Conservation (phyloP, 2,797 vertebrate genomes). For the Danio choprae region DNA sequence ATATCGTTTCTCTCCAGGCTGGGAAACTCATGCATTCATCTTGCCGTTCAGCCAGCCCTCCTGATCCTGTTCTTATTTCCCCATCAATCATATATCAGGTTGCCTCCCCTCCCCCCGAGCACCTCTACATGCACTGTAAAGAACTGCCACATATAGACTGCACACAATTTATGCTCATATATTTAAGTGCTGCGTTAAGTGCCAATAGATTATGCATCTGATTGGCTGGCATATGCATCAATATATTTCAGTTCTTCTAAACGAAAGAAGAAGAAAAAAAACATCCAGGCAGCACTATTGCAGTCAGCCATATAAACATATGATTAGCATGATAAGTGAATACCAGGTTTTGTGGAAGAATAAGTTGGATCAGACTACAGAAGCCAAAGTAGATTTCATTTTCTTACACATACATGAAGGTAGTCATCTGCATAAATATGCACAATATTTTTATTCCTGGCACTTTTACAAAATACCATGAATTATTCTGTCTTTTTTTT, state of each 20-base stretch:
- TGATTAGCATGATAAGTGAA: neutral
- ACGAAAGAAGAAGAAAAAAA: neutral
- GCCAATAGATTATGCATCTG: neutral
- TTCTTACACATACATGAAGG: neutral
- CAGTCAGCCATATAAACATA: neutral
- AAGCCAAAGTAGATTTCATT: neutral
- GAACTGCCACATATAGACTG: slow-evolving; percentile 52
- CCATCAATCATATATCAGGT: slow-evolving; percentile 54
- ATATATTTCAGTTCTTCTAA: neutral
- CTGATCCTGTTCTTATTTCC: slow-evolving; percentile 54
- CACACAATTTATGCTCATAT: slow-evolving; percentile 45
- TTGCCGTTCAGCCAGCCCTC: slow-evolving; percentile 47
- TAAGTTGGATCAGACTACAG: neutral
- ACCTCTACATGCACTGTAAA: slow-evolving; percentile 51
- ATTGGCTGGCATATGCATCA: slow-evolving; percentile 16
- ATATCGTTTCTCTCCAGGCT: slow-evolving; percentile 49
- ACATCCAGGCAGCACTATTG: neutral
- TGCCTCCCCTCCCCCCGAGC: slow-evolving; percentile 39
- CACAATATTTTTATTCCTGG: too few species aligned
- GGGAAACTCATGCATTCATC: slow-evolving; percentile 51
- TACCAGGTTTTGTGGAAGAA: neutral
- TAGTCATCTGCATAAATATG: too few species aligned
- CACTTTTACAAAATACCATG: too few species aligned
- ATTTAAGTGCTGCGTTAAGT: slow-evolving; percentile 36
- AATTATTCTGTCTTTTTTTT: too few species aligned